A percentile compares a stretch with the other conserved stretches of the same genome.
phyloP scores from a whole-genome alignment of 1,140 invertebrate species.

The Lycorma delicatula region DNA sequence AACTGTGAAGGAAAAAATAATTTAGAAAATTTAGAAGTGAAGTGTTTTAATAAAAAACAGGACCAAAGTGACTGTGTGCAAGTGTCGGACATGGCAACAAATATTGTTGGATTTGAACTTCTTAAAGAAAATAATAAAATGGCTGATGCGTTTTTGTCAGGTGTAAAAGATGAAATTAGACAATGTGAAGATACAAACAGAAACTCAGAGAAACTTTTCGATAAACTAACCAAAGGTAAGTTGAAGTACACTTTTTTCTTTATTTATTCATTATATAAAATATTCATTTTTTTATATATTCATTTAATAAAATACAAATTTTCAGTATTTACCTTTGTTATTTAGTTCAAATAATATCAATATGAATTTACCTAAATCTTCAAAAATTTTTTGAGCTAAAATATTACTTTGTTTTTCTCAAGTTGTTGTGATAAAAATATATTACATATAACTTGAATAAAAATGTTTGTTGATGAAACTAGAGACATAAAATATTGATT shows the following conservation, averaged over 20 bases:
- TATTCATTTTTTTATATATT: neutral
- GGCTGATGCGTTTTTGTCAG: slow-evolving; percentile 35
- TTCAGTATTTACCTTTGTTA: too few species aligned
- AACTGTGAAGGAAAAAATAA: slow-evolving; percentile 11
- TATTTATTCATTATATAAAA: neutral
- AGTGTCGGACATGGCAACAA: slow-evolving; percentile 14
- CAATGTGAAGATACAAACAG: slow-evolving; percentile 15
- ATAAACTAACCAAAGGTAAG: slow-evolving; percentile 28
- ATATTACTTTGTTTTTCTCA: too few species aligned
- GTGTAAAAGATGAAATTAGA: slow-evolving; percentile 29
- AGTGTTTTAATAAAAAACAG: too few species aligned
- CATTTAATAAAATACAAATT: neutral
- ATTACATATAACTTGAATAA: too few species aligned
- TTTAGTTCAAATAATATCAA: too few species aligned
- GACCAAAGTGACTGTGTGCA: too few species aligned
- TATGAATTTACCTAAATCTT: too few species aligned
- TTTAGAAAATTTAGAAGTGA: slow-evolving; percentile 25
- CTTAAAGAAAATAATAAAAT: slow-evolving; percentile 34
- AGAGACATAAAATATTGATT: too few species aligned
- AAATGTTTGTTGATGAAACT: too few species aligned
- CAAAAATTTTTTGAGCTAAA: too few species aligned
- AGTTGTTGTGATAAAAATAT: too few species aligned
- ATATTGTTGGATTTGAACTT: slow-evolving; percentile 5
- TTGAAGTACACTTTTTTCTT: neutral
- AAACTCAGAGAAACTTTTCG: slow-evolving; percentile 30